Evolutionary conservation across 2,797 vertebrate species (phyloP).

Genomic region (Champsocephalus gunnari): DNA sequence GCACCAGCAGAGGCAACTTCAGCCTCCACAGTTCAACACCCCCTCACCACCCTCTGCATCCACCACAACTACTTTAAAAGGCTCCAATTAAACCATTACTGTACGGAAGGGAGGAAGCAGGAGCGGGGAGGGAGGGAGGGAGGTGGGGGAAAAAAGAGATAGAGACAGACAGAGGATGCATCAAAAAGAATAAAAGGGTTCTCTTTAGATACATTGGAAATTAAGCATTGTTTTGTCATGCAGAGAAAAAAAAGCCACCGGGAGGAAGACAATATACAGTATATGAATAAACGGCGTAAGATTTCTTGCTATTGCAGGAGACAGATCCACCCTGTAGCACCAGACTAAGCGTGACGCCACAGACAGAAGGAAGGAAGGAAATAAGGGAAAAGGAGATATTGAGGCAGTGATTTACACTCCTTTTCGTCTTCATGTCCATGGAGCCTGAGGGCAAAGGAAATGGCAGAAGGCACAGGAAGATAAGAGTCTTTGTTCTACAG

Average conservation of each 20-base stretch:
- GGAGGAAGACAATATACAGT: slow-evolving; percentile 55
- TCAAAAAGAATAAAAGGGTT: slow-evolving; percentile 60
- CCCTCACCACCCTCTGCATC: slow-evolving; percentile 53
- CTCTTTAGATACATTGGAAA: slow-evolving; percentile 66
- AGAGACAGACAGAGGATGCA: slow-evolving; percentile 39
- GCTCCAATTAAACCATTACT: slow-evolving; percentile 78
- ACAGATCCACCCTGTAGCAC: slow-evolving; percentile 66
- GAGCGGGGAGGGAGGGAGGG: slow-evolving; percentile 14
- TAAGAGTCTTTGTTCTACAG: slow-evolving; percentile 79
- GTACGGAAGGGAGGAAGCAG: slow-evolving; percentile 51
- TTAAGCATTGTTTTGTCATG: slow-evolving; percentile 67
- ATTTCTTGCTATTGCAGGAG: slow-evolving; percentile 76
- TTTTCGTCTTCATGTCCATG: slow-evolving; percentile 67
- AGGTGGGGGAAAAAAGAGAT: slow-evolving; percentile 45
- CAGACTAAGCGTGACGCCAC: slow-evolving; percentile 46
- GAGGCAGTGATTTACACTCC: slow-evolving; percentile 75
- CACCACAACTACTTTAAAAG: slow-evolving; percentile 71
- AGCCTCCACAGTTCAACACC: slow-evolving; percentile 49
- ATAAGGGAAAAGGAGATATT: slow-evolving; percentile 57
- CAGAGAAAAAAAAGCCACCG: slow-evolving; percentile 40
- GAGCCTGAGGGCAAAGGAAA: slow-evolving; percentile 77
- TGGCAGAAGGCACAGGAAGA: slow-evolving; percentile 75
- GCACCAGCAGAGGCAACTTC: slow-evolving; percentile 55
- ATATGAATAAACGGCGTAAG: slow-evolving; percentile 53
- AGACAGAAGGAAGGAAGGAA: slow-evolving; percentile 55